These are phyloP conservation scores for Globicephala melas DNA, from an alignment of 2,113 vertebrate genomes.

Conservation along the genomic window DNA sequence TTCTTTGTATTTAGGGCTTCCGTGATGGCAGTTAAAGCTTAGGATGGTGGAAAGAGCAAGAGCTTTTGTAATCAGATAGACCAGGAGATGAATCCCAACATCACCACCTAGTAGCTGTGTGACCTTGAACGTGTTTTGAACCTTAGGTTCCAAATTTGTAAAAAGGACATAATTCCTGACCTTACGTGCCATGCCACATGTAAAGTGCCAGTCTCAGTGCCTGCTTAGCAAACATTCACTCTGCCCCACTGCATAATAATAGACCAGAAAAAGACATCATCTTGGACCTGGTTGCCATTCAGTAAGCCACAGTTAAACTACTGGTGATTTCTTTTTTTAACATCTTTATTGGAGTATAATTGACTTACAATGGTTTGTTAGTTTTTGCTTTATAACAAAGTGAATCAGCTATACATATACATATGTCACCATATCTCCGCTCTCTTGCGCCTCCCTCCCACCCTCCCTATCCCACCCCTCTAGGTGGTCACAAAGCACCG, in stretches of 20 bases:
- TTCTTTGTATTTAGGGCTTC: neutral
- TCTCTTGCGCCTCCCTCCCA: too few species aligned
- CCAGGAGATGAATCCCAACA: neutral
- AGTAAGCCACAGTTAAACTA: neutral
- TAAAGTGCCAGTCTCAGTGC: neutral
- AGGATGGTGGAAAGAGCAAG: neutral
- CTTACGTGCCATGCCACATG: too few species aligned
- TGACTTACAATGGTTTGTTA: too few species aligned
- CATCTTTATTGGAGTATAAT: too few species aligned
- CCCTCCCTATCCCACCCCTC: too few species aligned
- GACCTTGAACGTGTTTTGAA: neutral
- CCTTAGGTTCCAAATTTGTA: neutral
- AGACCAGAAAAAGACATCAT: neutral
- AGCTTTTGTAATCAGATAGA: neutral
- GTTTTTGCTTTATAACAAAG: too few species aligned
- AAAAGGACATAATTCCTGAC: neutral
- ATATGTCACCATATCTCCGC: too few species aligned
- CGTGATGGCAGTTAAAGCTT: too few species aligned
- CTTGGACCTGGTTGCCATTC: neutral
- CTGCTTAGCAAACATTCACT: neutral
- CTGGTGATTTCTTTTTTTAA: neutral
- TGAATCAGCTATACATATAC: too few species aligned
- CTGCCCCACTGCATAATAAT: neutral
- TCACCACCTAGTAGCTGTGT: neutral
- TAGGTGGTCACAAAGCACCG: too few species aligned